Conservation (phyloP, 2,888 invertebrate species). For the Xestia sexstrigata region DNA sequence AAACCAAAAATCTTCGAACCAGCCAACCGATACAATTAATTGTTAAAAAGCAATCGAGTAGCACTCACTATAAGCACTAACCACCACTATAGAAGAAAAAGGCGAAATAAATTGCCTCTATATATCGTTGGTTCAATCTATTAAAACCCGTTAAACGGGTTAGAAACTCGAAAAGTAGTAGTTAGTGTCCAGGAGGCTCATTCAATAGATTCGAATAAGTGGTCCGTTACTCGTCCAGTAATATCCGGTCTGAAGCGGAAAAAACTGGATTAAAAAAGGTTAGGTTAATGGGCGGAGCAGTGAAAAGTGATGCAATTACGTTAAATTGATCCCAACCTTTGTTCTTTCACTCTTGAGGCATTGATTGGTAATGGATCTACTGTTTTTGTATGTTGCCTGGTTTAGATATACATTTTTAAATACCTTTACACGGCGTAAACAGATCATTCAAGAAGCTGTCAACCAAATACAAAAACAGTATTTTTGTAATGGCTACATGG, state of each 20-base stretch:
- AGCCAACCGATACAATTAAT: constrained; percentile 44
- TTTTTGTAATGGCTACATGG: no score
- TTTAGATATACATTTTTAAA: background rate
- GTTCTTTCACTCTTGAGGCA: constrained; percentile 75
- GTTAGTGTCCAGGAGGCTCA: constrained; percentile 82
- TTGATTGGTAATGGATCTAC: constrained; percentile 67
- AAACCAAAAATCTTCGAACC: constrained; percentile 23
- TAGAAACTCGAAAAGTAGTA: constrained; percentile 83
- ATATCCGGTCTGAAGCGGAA: constrained; percentile 85
- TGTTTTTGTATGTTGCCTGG: background rate
- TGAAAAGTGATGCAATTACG: constrained; percentile 88
- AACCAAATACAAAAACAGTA: no score
- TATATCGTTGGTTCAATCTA: constrained; percentile 81
- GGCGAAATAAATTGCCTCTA: constrained; percentile 75
- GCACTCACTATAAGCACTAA: constrained; percentile 49
- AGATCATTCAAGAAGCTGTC: background rate
- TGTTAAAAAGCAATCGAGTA: constrained; percentile 57
- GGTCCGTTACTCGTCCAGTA: constrained; percentile 84
- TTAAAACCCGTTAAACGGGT: constrained; percentile 84
- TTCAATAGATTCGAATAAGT: constrained; percentile 86
- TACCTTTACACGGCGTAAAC: background rate
- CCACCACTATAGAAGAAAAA: constrained; percentile 55
- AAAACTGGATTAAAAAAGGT: constrained; percentile 86
- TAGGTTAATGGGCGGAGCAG: constrained; percentile 83
- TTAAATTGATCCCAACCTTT: constrained; percentile 82